Evolutionary conservation across 2,888 invertebrate species (phyloP).

Genomic region (Caenorhabditis zanzibari): DNA sequence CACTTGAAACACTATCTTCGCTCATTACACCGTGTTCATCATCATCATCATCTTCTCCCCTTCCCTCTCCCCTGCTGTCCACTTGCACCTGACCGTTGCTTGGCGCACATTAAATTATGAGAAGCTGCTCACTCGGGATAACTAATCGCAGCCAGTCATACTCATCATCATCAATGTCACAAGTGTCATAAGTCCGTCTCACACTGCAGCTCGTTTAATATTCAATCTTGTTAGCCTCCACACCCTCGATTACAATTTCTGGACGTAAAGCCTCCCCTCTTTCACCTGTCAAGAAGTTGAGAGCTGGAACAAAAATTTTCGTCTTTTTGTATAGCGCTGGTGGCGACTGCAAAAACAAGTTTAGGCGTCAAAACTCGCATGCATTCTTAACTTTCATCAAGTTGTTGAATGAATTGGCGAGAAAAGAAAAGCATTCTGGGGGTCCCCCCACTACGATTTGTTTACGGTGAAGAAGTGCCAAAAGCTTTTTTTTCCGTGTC

Average conservation of each 20-base stretch:
- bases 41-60: constrained; percentile 5
- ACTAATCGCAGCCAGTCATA: constrained; percentile 62
- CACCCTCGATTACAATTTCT: constrained; percentile 12
- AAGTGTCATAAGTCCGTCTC: constrained; percentile 52
- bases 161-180: constrained; percentile 68
- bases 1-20: constrained; percentile 33
- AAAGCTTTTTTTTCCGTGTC: constrained; percentile 26
- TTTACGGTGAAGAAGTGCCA: constrained; percentile 35
- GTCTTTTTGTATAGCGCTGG: constrained; percentile 7
- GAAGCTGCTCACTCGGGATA: constrained; percentile 49
- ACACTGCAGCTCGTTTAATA: constrained; percentile 53
- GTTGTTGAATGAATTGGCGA: constrained; percentile 59
- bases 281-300: constrained; percentile 43
- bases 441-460: constrained; percentile 49
- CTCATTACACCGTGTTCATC: constrained; percentile 49
- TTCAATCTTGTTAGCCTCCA: constrained; percentile 33
- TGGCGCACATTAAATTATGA: constrained; percentile 69
- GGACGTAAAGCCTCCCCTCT: not conserved
- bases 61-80: constrained; percentile 30
- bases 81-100: constrained; percentile 63
- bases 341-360: constrained; percentile 50
- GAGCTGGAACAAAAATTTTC: constrained; percentile 13
- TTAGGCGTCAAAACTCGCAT: constrained; percentile 64
- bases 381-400: constrained; percentile 65
- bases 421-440: constrained; percentile 20